phyloP scores from a whole-genome alignment of 2,113 vertebrate species.

The Scartelaos histophorus region DNA sequence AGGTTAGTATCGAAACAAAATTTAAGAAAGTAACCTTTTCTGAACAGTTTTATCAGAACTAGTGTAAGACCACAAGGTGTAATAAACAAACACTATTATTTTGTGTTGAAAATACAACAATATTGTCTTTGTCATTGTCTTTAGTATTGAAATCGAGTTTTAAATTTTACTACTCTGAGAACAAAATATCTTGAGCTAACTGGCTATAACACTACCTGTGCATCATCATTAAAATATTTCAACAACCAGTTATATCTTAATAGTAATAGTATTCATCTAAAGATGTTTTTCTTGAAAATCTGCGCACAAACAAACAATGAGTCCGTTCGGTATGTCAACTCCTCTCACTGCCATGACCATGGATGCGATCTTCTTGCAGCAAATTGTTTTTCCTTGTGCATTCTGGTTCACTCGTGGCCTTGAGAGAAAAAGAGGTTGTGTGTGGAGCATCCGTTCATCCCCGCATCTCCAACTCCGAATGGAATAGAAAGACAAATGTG shows the following conservation, averaged over 20 bases:
- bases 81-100: no score
- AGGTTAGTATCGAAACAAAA: no score
- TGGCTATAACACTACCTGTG: neutral
- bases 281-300: conserved; percentile 33
- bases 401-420: conserved; percentile 41
- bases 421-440: conserved; percentile 47
- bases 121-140: no score
- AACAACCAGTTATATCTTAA: neutral
- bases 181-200: neutral
- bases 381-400: conserved; percentile 48
- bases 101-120: no score
- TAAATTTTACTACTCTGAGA: neutral
- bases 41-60: no score
- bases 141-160: no score
- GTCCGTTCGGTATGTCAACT: conserved; percentile 18
- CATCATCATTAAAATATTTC: neutral
- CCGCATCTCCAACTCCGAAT: conserved; percentile 23
- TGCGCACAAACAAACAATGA: conserved; percentile 20
- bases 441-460: conserved; percentile 26
- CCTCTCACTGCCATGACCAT: conserved; percentile 27
- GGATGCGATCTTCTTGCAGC: conserved; percentile 14
- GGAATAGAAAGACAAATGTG: conserved; percentile 34
- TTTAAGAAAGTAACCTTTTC: no score
- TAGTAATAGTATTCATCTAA: neutral
- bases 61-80: no score